Evolutionary conservation across 2,888 invertebrate species (phyloP).

Genomic region (Mythimna ferrago): DNA sequence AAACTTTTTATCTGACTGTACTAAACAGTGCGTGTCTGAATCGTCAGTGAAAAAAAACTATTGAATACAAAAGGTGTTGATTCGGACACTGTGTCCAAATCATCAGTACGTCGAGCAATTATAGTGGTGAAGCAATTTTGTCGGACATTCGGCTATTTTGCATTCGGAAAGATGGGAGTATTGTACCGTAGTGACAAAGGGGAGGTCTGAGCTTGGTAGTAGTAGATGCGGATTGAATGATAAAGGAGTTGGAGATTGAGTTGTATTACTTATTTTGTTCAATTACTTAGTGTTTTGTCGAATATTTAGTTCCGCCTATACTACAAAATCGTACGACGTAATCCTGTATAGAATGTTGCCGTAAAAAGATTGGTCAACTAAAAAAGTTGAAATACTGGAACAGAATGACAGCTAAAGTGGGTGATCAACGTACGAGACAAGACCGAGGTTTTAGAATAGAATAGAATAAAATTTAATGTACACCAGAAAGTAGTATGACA

Average conservation of each 20-base stretch:
- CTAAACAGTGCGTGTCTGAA: too few species aligned
- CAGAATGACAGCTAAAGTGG: too few species aligned
- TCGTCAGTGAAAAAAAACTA: too few species aligned
- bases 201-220: not conserved
- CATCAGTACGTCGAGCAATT: not conserved
- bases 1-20: too few species aligned
- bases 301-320: too few species aligned
- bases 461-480: too few species aligned
- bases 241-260: not conserved
- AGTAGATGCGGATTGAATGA: not conserved
- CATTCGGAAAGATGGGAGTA: not conserved
- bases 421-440: too few species aligned
- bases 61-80: too few species aligned
- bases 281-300: not conserved
- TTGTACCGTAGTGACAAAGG: not conserved
- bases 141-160: not conserved
- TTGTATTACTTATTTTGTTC: not conserved
- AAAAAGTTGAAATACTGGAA: too few species aligned
- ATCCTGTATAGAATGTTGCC: not conserved
- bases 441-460: too few species aligned
- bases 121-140: slow-evolving; percentile 12
- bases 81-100: too few species aligned
- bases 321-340: not conserved
- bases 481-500: too few species aligned
- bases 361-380: not conserved